Evolutionary conservation across 1,140 invertebrate species (phyloP), one percentile per base, ranked within the genome.

Genomic region (Heliconius melpomene): DNA sequence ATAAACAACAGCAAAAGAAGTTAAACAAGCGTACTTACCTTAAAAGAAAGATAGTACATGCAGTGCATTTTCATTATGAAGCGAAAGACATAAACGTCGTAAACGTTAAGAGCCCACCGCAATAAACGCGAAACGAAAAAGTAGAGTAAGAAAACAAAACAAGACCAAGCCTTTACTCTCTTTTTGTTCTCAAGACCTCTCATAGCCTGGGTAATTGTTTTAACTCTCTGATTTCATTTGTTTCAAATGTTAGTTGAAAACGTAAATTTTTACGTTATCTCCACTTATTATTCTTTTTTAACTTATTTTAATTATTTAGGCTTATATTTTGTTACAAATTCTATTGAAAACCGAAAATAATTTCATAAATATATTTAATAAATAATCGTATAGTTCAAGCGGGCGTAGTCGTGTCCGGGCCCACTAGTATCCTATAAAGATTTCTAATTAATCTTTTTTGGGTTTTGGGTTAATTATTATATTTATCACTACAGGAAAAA

Each of bases 51-150:
- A 75, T 40, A 66, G 60, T 26, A 66, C 60, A 66, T 71, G 38
- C 38, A 54, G 16, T 76, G 40, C 52, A 77, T 38, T 77, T 75
- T 57, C 29, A 36, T 26, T 60, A 40, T 70, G 20, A 60, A 77
- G 60, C 32, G 26, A 66, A 54, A 75, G 54, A 72, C 79, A 46
- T 38, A 76, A 72, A 32, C 46, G 72, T 66, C 50, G 57, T 66
- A 74, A 74, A 74, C 72, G 77, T 54, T 79, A 74, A 79, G 60
- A 79, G 77, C 57, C 26, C 32, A 70, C 54, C 77, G 77, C 72
- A 79, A 79, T 79, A 79, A 79, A 74, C 38, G 74, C 54, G 29
- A 74, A 78, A 57, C 46, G 66, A 79, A 73, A 70, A 79, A 50
- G 32, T 77, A 50, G 72, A 74, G 72, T 57, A 57, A 50, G 13